Percentiles rank a stretch among this genome's conserved stretches.
Evolutionary conservation across 1,140 invertebrate species (phyloP).

Genomic region (Apis cerana): DNA sequence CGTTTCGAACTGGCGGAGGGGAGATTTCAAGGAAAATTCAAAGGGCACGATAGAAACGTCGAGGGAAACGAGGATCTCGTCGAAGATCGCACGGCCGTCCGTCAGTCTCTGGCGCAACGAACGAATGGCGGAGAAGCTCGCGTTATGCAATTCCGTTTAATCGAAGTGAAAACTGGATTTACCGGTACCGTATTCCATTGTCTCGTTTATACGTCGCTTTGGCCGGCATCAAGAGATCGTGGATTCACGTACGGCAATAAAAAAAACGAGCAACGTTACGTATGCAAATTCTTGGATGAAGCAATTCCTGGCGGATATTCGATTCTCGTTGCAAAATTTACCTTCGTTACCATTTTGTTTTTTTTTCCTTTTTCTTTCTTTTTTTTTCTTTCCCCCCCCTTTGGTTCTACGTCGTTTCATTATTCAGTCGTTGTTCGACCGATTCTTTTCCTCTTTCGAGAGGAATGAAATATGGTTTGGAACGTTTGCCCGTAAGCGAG

Average conservation of each 20-base stretch:
- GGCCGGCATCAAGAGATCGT: conserved; percentile 8
- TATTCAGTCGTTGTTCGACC: not conserved
- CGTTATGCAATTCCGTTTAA: conserved; percentile 26
- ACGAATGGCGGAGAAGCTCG: not conserved
- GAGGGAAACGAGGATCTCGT: not conserved
- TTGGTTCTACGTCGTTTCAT: not conserved
- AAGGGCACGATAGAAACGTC: not conserved
- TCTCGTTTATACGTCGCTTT: not conserved
- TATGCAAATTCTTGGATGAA: conserved; percentile 36
- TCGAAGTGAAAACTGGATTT: conserved; percentile 38
- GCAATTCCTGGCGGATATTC: conserved; percentile 21
- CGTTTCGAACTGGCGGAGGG: no score
- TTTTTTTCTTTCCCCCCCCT: not conserved
- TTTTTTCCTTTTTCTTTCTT: no score
- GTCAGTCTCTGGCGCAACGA: not conserved
- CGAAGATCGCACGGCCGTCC: not conserved
- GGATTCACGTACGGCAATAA: conserved; percentile 23
- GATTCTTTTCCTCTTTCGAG: not conserved
- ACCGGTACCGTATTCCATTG: conserved; percentile 15
- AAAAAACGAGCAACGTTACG: conserved; percentile 17
- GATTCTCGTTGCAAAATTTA: conserved; percentile 39
- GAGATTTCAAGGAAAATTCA: no score
- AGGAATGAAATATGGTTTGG: not conserved
- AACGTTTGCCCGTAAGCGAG: not conserved
- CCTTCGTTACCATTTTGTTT: not conserved